Base-by-base conservation (phyloP, 2,888 invertebrate species). In the Eupithecia inturbata region DNA sequence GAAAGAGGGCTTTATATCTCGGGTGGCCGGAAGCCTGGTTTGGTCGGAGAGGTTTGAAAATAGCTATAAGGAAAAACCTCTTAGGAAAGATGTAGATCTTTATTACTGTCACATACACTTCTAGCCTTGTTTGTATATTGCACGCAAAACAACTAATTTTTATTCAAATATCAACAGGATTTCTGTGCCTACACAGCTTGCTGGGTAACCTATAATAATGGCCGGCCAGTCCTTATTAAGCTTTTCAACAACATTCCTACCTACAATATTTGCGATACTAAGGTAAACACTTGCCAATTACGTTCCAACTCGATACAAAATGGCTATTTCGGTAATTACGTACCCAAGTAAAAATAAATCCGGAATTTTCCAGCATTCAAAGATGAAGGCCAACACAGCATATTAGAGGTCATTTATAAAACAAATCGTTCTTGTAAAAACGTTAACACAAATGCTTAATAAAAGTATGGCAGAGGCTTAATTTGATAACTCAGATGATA, bases 401-500 rank as follows among this genome's bases (percentile, higher is more conserved):
- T n/a, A n/a, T 10, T n/a, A 12, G 1, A 33, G 19, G 10, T 16
- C n/a, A 19, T 7, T 36, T 12, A 64, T 28, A 36, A 64, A 36
- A 64, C 63, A 64, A 36, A 64, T 64, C 36, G 33, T 4, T 36
- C 36, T 33, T 36, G n/a, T 36, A 36, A 6, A 64, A 63, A 19
- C 10, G 10, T 63, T 33, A 19, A 63, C 10, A 63, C 3, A 33
- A 33, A 63, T n/a, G n/a, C 33, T 62, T n/a, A n/a, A 10, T 63
- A 33, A 19, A 33, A 33, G 33, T 33, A 31, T 10, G 7, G 28
- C 60, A 19, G n/a, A 7, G 5, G 63, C 1, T 63, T 19, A 62
- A 33, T n/a, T 33, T 63, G 33, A 63, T 63, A 33, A 63, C 33
- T 33, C 31, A 26, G 31, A 33, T 31, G 63, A 63, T 63, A 63